phyloP scores from a whole-genome alignment of 2,113 vertebrate genomes.

The Alexandromys fortis region DNA sequence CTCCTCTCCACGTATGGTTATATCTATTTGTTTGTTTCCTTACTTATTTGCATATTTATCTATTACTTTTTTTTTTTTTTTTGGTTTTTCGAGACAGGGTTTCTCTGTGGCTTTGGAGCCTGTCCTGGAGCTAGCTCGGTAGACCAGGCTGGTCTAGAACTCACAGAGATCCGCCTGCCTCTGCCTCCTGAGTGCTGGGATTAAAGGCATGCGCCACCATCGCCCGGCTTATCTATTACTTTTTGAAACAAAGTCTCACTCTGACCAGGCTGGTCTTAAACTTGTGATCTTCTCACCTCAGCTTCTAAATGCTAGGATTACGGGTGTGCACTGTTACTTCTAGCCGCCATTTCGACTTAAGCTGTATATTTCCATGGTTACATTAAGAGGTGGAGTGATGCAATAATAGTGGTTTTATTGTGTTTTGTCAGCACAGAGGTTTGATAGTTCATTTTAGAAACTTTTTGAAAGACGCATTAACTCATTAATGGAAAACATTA shows the following conservation, averaged over 20 bases:
- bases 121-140: too few species aligned
- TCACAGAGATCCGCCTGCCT: too few species aligned
- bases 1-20: neutral
- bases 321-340: neutral
- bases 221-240: neutral
- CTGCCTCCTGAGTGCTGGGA: too few species aligned
- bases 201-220: too few species aligned
- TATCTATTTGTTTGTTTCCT: neutral
- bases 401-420: neutral
- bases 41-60: neutral
- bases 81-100: too few species aligned
- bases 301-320: neutral
- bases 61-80: neutral
- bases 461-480: slow-evolving; percentile 19
- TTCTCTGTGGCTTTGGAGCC: too few species aligned
- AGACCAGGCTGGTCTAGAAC: too few species aligned
- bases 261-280: neutral
- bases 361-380: neutral
- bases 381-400: neutral
- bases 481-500: neutral
- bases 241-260: neutral
- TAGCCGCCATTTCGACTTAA: neutral
- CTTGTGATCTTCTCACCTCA: neutral
- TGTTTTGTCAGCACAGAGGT: neutral
- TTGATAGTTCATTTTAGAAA: neutral